Conservation (phyloP, 2,797 vertebrate genomes). For the Glossophaga mutica region DNA sequence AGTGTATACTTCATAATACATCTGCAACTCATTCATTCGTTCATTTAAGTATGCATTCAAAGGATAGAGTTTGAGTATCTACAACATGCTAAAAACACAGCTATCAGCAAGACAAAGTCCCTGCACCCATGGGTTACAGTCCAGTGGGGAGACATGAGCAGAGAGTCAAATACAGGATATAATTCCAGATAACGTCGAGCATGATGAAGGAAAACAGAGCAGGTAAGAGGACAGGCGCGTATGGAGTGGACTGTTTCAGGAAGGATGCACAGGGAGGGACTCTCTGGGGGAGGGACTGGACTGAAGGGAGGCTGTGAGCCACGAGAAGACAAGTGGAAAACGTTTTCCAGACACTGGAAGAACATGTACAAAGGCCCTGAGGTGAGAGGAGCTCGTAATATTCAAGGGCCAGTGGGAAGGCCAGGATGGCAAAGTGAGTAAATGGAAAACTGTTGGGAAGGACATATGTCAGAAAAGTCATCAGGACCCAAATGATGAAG, state of each 20-base stretch:
- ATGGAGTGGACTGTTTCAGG: background rate
- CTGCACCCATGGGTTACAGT: background rate
- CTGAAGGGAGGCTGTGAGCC: background rate
- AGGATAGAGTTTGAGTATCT: background rate
- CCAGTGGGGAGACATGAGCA: background rate
- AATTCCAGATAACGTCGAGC: background rate
- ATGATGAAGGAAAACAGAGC: background rate
- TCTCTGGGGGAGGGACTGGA: background rate
- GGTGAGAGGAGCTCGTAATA: background rate
- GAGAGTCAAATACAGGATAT: background rate
- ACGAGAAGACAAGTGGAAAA: background rate
- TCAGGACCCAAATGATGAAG: background rate
- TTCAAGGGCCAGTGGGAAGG: background rate
- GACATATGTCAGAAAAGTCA: background rate
- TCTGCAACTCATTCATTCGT: background rate
- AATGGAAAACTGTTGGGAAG: background rate
- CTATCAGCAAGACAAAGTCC: background rate
- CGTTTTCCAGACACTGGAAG: background rate
- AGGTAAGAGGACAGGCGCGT: background rate
- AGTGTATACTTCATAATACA: background rate
- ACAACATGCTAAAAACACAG: background rate
- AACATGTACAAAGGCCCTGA: background rate
- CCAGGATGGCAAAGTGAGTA: background rate
- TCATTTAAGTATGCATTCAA: background rate
- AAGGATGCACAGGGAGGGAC: background rate